Evolutionary conservation across 2,888 invertebrate species (phyloP).

Genomic region (Amiota minor): DNA sequence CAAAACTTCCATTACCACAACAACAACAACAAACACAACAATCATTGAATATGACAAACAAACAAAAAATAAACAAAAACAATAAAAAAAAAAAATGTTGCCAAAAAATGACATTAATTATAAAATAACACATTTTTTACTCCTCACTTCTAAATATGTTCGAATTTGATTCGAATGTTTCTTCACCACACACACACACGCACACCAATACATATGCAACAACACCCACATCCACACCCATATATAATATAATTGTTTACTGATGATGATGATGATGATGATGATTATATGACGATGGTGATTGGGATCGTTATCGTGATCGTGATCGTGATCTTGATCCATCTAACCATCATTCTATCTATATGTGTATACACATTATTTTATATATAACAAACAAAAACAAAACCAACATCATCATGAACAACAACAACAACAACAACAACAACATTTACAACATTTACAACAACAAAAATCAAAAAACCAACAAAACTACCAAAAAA

Average conservation of each 20-base stretch:
- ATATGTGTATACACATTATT: neutral
- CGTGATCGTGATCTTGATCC: too few relatives aligned
- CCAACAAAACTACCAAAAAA: slow-evolving; percentile 19
- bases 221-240: too few relatives aligned
- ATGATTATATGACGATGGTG: too few relatives aligned
- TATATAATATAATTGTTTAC: too few relatives aligned
- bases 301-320: too few relatives aligned
- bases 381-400: slow-evolving; percentile 7
- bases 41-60: too few relatives aligned
- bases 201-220: too few relatives aligned
- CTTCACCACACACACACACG: too few relatives aligned
- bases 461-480: slow-evolving; percentile 48
- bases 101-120: neutral
- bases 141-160: too few relatives aligned
- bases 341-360: neutral
- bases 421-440: slow-evolving; percentile 34
- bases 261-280: too few relatives aligned
- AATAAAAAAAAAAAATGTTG: slow-evolving; percentile 2
- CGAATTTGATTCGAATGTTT: too few relatives aligned
- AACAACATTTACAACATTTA: slow-evolving; percentile 38
- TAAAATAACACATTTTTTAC: neutral
- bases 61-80: slow-evolving; percentile 23
- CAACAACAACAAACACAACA: neutral
- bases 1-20: slow-evolving; percentile 24
- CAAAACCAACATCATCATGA: slow-evolving; percentile 34